A percentile compares a stretch with the other conserved stretches of the same genome.
These are phyloP conservation scores for Cosmorhoe ocellata DNA, from an alignment of 2,888 invertebrate genomes.

Conservation along the genomic window DNA sequence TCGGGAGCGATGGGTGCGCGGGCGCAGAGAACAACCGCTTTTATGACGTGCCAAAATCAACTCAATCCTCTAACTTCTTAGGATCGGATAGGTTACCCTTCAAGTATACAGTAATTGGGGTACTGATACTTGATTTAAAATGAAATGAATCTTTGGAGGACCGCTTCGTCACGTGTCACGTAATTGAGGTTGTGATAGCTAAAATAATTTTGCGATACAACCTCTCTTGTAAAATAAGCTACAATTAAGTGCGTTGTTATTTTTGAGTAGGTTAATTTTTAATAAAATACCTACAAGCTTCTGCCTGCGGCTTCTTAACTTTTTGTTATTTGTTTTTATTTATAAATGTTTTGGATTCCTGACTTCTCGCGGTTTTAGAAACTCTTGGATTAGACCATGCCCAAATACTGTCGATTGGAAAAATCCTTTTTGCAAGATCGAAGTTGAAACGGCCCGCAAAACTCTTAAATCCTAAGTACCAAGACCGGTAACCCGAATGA, in stretches of 20 bases:
- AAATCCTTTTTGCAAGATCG: no score
- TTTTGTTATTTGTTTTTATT: background rate
- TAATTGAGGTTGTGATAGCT: constrained; percentile 41
- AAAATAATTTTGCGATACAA: constrained; percentile 40
- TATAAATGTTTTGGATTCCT: no score
- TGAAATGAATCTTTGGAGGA: constrained; percentile 47
- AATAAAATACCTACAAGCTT: no score
- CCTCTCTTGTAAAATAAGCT: constrained; percentile 34
- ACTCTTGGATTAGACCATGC: no score
- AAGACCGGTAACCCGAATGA: constrained; percentile 32
- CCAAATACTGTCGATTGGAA: no score
- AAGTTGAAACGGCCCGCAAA: no score
- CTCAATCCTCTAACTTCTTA: constrained; percentile 50
- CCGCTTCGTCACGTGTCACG: constrained; percentile 46
- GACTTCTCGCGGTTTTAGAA: no score
- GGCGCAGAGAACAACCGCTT: constrained; percentile 41
- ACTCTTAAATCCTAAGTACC: background rate
- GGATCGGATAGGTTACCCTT: constrained; percentile 44
- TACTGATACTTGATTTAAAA: constrained; percentile 45
- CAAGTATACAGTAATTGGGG: constrained; percentile 46
- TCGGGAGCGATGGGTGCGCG: constrained; percentile 53
- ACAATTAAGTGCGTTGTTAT: constrained; percentile 10
- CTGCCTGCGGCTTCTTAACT: background rate
- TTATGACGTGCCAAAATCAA: constrained; percentile 62
- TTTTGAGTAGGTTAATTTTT: background rate